Conservation (phyloP, 2,888 invertebrate species). For the Drosophila villosipedis region DNA sequence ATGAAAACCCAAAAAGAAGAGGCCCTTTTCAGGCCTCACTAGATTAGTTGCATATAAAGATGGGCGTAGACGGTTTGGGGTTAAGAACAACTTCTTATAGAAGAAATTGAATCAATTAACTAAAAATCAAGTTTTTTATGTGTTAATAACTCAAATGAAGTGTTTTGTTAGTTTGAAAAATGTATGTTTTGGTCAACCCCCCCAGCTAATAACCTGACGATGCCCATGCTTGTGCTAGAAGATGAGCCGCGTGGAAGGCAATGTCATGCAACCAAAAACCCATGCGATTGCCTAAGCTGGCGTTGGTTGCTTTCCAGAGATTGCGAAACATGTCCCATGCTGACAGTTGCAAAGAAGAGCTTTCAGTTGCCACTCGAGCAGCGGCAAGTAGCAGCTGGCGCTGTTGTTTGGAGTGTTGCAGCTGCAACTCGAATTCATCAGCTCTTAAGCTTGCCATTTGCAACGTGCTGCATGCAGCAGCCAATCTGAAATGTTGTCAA, state of each 20-base stretch:
- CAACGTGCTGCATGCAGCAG: constrained; percentile 52
- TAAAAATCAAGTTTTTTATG: background rate
- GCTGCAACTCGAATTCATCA: constrained; percentile 42
- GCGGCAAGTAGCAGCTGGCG: constrained; percentile 26
- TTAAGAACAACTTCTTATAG: background rate
- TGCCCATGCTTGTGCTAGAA: constrained; percentile 16
- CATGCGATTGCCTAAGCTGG: constrained; percentile 35
- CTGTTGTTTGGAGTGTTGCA: constrained; percentile 18
- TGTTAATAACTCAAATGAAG: background rate
- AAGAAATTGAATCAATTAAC: background rate
- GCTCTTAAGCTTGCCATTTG: constrained; percentile 64
- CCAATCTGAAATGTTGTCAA: constrained; percentile 52
- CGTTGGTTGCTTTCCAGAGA: constrained; percentile 70
- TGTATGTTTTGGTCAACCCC: background rate
- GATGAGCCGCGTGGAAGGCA: constrained; percentile 48
- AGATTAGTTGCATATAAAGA: constrained; percentile 29
- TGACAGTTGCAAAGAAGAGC: constrained; percentile 51
- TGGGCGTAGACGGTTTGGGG: background rate
- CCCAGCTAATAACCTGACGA: background rate
- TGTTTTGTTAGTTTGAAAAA: background rate
- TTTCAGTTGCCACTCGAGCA: constrained; percentile 52
- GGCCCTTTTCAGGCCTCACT: constrained; percentile 43
- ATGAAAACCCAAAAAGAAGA: constrained; percentile 61
- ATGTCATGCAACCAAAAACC: constrained; percentile 59
- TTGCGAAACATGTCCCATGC: constrained; percentile 67